These are phyloP conservation scores for Lagopus leucura DNA, from an alignment of 2,113 vertebrate species.

Conservation along the genomic window DNA sequence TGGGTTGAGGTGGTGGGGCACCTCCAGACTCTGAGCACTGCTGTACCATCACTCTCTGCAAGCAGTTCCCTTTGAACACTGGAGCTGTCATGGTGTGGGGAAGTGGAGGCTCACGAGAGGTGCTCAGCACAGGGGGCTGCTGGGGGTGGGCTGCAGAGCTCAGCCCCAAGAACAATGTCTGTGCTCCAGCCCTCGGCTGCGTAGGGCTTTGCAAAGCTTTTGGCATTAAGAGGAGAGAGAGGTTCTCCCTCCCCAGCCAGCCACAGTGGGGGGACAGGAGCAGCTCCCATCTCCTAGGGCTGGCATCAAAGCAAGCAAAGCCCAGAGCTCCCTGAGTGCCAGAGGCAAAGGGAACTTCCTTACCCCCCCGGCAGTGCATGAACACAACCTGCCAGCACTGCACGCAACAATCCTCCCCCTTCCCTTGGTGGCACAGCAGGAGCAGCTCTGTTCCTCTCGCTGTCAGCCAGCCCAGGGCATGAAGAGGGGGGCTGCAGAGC, in stretches of 20 bases:
- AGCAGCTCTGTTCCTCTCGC: neutral
- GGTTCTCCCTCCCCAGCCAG: neutral
- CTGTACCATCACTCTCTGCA: neutral
- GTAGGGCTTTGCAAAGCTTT: neutral
- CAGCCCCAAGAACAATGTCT: neutral
- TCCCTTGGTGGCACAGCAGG: neutral
- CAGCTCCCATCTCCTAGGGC: neutral
- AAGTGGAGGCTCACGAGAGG: neutral
- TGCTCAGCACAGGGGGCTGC: neutral
- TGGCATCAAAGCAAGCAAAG: neutral
- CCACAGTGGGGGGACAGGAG: rapidly evolving
- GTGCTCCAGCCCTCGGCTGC: neutral
- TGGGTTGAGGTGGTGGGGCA: no score
- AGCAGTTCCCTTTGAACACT: neutral
- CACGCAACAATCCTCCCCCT: neutral
- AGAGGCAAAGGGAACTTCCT: neutral
- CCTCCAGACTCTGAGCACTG: rapidly evolving
- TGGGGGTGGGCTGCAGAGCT: neutral
- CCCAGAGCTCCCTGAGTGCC: neutral
- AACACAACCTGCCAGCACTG: neutral
- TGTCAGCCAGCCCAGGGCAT: neutral
- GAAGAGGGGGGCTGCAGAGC: neutral
- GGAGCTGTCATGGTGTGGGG: rapidly evolving
- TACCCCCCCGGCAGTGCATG: neutral
- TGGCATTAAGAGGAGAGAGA: neutral